Percentiles rank a stretch among this genome's conserved stretches.
These are phyloP conservation scores for Acronicta psi DNA, from an alignment of 2,888 invertebrate species.

Conservation along the genomic window DNA sequence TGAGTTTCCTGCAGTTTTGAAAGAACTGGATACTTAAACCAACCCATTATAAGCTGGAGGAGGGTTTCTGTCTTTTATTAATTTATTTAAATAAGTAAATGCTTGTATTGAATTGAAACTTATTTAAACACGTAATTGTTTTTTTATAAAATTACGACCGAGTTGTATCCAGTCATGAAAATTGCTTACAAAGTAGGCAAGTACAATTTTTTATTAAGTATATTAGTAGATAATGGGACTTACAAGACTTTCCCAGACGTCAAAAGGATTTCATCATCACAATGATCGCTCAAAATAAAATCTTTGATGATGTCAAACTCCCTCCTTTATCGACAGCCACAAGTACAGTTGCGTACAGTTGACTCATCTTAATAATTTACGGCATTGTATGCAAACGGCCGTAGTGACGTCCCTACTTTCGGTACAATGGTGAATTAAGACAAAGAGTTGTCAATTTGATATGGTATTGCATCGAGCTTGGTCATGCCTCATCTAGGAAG, in stretches of 20 bases:
- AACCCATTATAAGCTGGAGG: too few relatives aligned
- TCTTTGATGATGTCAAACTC: slow-evolving; percentile 28
- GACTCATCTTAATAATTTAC: slow-evolving; percentile 41
- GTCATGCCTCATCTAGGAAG: slow-evolving; percentile 52
- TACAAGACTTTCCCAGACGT: slow-evolving; percentile 7
- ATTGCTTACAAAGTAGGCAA: too few relatives aligned
- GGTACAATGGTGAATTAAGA: slow-evolving; percentile 67
- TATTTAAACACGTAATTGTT: too few relatives aligned
- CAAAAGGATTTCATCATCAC: slow-evolving; percentile 5
- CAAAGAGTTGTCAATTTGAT: slow-evolving; percentile 58
- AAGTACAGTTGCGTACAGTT: slow-evolving; percentile 21
- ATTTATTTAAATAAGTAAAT: too few relatives aligned
- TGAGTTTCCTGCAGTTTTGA: not conserved
- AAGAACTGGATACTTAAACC: not conserved
- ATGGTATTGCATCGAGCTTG: slow-evolving; percentile 56
- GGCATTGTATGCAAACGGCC: slow-evolving; percentile 67
- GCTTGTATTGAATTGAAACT: too few relatives aligned
- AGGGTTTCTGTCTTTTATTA: too few relatives aligned
- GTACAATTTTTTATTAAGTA: too few relatives aligned
- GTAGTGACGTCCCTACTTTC: slow-evolving; percentile 55
- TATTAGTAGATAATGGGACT: too few relatives aligned
- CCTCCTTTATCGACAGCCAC: slow-evolving; percentile 17
- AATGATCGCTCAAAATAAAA: slow-evolving; percentile 36
- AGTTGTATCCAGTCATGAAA: too few relatives aligned
- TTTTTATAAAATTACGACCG: too few relatives aligned